Base-by-base conservation (phyloP, 2,888 invertebrate genomes). In the Leptinotarsa peninsularis region DNA sequence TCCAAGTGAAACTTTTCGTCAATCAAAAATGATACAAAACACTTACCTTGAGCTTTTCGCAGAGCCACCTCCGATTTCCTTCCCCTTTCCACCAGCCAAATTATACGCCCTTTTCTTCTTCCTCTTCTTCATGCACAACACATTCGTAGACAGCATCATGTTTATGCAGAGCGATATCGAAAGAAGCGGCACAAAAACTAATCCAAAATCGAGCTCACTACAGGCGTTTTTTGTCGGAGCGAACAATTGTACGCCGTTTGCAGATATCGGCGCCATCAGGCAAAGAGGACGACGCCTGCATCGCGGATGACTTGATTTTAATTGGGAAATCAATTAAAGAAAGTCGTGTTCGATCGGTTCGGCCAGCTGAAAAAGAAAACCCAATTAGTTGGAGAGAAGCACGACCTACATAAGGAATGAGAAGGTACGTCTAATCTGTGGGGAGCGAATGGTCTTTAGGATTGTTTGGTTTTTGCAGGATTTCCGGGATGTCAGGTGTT, bases 111-210 rank as follows among this genome's bases (percentile, higher is more conserved):
- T 81, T 80, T 87, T 88, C 81, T 87, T 87, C 76, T 85, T 83
- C 80, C 85, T 87, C 79, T 86, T 88, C 79, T 88, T 88, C 78
- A 88, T 82, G 82, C 88, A 87, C 80, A 88, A 80, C 75, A 87
- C 87, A 80, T 87, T 87, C 4, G 87, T 84, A 66, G 87, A 82
- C 80, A 88, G 81, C 88, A 88, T 88, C 49, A 67, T 81, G 69
- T 52, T 14, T 66, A 60, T 67, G 43, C 60, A 4, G 21, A 21
- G 58, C 58, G 14, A 58, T 21, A 15, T 54, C 15, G 23, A 67
- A 54, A n/a, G 18, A 49, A 50, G 5, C 10, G 52, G 33, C 58
- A 58, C 58, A 21, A 49, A 56, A 21, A 49, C n/a, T 18, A 21
- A 33, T 50, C 21, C 56, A 52, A 52, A 56, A 52, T 49, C 33